Conservation (phyloP, 2,797 vertebrate genomes). For the Poecilia wingei region DNA sequence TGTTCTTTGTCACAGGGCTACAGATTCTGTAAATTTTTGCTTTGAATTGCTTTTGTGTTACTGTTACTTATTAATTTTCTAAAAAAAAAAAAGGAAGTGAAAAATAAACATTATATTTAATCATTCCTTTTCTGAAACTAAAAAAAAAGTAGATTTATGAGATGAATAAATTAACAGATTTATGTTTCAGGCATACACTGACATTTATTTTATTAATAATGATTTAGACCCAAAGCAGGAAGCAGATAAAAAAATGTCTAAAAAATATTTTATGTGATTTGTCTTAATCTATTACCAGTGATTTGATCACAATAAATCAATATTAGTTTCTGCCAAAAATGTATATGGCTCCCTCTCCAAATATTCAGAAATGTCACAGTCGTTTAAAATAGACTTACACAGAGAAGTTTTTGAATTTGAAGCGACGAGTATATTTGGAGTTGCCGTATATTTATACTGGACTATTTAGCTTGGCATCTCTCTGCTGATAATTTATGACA, state of each 20-base stretch:
- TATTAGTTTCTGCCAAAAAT: constrained; percentile 26
- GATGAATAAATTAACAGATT: not conserved
- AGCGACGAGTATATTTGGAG: constrained; percentile 89
- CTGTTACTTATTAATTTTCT: not conserved
- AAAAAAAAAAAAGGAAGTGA: not conserved
- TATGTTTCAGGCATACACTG: not conserved
- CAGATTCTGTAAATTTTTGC: not conserved
- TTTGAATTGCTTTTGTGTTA: not conserved
- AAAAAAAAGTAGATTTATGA: not conserved
- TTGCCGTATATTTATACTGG: constrained; percentile 89
- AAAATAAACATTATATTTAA: not conserved
- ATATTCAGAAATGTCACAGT: constrained; percentile 82
- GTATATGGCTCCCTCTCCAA: constrained; percentile 21
- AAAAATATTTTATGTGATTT: constrained; percentile 11
- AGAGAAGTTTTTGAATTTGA: constrained; percentile 91
- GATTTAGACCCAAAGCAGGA: not conserved
- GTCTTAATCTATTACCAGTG: constrained; percentile 20
- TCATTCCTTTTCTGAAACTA: not conserved
- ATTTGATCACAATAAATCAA: constrained; percentile 14
- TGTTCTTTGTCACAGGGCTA: not conserved
- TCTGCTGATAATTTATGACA: constrained; percentile 95
- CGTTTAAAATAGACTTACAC: constrained; percentile 86
- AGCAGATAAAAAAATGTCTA: not conserved
- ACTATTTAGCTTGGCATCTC: constrained; percentile 93
- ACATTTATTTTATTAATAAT: not conserved